phyloP scores from a whole-genome alignment of 2,888 invertebrate species.

The Orchesellides sinensis region DNA sequence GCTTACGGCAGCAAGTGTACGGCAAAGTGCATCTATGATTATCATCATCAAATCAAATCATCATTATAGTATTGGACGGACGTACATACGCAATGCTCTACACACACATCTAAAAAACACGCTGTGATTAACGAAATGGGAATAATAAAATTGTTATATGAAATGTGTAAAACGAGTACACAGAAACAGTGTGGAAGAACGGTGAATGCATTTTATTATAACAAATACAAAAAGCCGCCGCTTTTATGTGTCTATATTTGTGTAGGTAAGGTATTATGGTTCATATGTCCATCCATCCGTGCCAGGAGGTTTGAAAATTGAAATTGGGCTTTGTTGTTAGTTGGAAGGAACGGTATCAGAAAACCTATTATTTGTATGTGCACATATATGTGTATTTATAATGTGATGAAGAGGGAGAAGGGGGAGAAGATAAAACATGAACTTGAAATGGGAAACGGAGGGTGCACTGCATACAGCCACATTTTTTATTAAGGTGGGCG shows the following conservation, averaged over 20 bases:
- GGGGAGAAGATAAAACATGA: background rate
- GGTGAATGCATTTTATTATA: too few relatives aligned
- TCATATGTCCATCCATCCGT: slow-evolving; percentile 10
- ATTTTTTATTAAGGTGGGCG: background rate
- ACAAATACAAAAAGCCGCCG: too few relatives aligned
- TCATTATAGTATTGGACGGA: background rate
- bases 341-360: background rate
- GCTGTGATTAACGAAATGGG: background rate
- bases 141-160: background rate
- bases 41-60: background rate
- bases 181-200: background rate
- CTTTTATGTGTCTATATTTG: too few relatives aligned
- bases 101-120: too few relatives aligned
- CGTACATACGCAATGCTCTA: background rate
- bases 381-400: too few relatives aligned
- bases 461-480: too few relatives aligned
- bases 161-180: background rate
- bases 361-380: too few relatives aligned
- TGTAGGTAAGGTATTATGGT: background rate
- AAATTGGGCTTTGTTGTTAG: background rate
- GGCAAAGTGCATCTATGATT: background rate
- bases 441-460: background rate
- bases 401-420: background rate
- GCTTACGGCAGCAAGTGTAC: too few relatives aligned
- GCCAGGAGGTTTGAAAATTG: slow-evolving; percentile 13